A percentile compares a stretch with the other conserved stretches of the same genome.
phyloP scores from a whole-genome alignment of 2,113 vertebrate species.

The Cyanoderma ruficeps region DNA sequence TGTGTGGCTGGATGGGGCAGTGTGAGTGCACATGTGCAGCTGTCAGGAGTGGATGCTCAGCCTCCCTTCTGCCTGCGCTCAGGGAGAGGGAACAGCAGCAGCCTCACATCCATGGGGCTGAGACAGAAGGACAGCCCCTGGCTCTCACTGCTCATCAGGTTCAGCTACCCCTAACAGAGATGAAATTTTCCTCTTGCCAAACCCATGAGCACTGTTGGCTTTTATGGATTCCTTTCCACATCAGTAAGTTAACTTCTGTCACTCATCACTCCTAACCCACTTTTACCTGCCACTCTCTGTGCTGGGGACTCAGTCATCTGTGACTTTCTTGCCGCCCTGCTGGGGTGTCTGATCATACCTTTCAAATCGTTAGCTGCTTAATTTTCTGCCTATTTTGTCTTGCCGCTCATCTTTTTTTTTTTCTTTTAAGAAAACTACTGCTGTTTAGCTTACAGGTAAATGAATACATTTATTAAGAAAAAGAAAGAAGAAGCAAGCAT shows the following conservation, averaged over 20 bases:
- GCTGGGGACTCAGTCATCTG: neutral
- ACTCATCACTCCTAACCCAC: neutral
- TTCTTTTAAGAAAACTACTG: neutral
- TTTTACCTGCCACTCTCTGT: neutral
- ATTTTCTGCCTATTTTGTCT: neutral
- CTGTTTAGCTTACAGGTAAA: neutral
- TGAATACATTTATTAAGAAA: neutral
- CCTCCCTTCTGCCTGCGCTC: neutral
- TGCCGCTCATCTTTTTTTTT: neutral
- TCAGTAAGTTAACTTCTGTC: neutral
- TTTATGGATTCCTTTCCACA: neutral
- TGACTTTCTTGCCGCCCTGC: neutral
- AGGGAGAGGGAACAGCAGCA: neutral
- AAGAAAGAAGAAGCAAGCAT: neutral
- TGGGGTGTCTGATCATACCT: neutral
- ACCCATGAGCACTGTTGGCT: neutral
- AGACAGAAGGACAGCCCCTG: neutral
- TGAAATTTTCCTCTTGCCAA: neutral
- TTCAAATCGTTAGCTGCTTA: neutral
- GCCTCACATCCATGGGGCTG: neutral
- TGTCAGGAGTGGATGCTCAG: neutral
- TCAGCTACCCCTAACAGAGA: neutral
- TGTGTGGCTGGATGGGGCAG: neutral
- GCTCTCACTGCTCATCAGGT: neutral
- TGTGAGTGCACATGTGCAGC: too few species aligned